These are phyloP conservation scores for Trachelus tabidus DNA, from an alignment of 2,888 invertebrate genomes.

Conservation along the genomic window DNA sequence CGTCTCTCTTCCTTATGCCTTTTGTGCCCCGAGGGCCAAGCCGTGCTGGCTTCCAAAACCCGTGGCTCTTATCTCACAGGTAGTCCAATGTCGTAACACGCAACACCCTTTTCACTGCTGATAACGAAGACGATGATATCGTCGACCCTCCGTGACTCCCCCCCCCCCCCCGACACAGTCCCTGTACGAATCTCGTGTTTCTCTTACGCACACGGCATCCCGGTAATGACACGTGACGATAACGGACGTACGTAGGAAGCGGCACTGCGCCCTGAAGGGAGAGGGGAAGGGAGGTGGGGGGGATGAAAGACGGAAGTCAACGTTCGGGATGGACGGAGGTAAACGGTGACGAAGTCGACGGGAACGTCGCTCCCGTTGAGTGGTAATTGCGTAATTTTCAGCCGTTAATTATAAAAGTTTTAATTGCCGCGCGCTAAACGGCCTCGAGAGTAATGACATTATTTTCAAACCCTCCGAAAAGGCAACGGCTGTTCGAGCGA, in stretches of 20 bases:
- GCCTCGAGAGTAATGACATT: conserved; percentile 52
- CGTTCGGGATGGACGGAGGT: not conserved
- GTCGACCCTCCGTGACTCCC: conserved; percentile 41
- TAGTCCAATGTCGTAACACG: not conserved
- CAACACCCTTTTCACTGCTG: conserved; percentile 14
- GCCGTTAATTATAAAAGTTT: conserved; percentile 59
- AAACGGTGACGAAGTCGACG: not conserved
- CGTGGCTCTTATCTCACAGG: too few relatives aligned
- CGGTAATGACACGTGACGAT: not conserved
- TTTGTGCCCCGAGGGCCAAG: too few relatives aligned
- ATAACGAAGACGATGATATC: conserved; percentile 57
- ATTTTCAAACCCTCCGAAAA: conserved; percentile 27
- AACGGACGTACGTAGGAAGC: not conserved
- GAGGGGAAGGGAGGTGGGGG: conserved; percentile 13
- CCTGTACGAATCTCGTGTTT: not conserved
- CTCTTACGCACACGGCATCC: conserved; percentile 4
- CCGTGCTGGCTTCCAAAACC: too few relatives aligned
- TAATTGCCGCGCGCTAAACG: conserved; percentile 56
- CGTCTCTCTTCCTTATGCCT: too few relatives aligned
- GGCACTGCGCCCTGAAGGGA: not conserved
- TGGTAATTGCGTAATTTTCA: conserved; percentile 55
- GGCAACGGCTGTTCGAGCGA: not conserved
- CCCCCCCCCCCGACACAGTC: conserved; percentile 13
- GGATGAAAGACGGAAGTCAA: conserved; percentile 25
- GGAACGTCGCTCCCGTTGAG: not conserved